phyloP scores from a whole-genome alignment of 2,888 invertebrate genomes.

The Oegoconia quadripuncta region DNA sequence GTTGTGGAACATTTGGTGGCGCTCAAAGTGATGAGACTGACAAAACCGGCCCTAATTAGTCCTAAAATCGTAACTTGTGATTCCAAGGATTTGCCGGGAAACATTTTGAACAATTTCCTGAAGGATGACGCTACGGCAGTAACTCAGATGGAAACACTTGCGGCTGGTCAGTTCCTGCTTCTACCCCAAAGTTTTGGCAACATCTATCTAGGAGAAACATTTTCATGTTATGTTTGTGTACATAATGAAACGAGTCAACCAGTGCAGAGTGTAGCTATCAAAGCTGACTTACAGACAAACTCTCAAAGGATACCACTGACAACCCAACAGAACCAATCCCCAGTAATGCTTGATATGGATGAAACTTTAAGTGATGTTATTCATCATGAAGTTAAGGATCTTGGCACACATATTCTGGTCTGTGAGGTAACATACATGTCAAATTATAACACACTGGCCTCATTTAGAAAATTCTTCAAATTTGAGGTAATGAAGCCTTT shows the following conservation, averaged over 20 bases:
- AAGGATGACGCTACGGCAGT: constrained; percentile 92
- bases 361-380: constrained; percentile 96
- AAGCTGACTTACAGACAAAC: constrained; percentile 96
- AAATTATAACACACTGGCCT: constrained; percentile 85
- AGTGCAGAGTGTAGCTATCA: constrained; percentile 90
- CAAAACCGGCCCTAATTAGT: constrained; percentile 92
- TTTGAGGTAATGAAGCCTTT: constrained; percentile 98
- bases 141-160: constrained; percentile 87
- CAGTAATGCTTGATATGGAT: constrained; percentile 83
- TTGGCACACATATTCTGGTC: constrained; percentile 97
- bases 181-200: constrained; percentile 98
- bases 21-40: constrained; percentile 94
- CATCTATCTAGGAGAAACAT: constrained; percentile 98
- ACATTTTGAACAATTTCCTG: constrained; percentile 86
- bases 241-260: constrained; percentile 95
- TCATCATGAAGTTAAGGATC: constrained; percentile 99
- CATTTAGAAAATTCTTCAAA: constrained; percentile 98
- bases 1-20: constrained; percentile 81
- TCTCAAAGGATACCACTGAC: constrained; percentile 91
- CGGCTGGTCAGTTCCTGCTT: constrained; percentile 93
- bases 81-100: constrained; percentile 90
- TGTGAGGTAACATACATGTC: constrained; percentile 97
- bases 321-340: constrained; percentile 83
- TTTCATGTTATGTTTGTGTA: constrained; percentile 98
- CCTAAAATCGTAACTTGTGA: constrained; percentile 91